Base-by-base conservation (phyloP, 2,888 invertebrate species). In the Lasioglossum pauxillum region DNA sequence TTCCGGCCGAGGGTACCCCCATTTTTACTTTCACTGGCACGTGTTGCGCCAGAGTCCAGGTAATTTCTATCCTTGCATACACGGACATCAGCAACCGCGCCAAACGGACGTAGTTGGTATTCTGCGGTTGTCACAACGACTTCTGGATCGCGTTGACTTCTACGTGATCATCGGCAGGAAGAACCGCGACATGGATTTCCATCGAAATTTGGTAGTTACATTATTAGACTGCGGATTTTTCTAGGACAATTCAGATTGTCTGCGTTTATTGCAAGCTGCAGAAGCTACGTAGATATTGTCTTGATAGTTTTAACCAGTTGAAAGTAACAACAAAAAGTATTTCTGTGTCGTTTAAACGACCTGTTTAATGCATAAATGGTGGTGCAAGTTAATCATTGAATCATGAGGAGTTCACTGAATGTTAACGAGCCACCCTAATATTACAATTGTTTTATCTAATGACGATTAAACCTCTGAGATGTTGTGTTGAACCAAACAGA, bases 11-110 rank as follows among this genome's bases (percentile, higher is more conserved):
- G 10, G 12, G 41, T 67, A 49, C 69, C 44, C 64, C 49, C 12
- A 60, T 91, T 87, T 89, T 88, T 85, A 91, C 91, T 91, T 91
- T 91, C 91, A 91, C 91, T 88, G 73, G 38, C 57, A 14, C 23
- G 46, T 38, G 53, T 90, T 91, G 78, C 90, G 87, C 84, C 90
- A 91, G 85, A 64, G 31, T 4, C 19, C 75, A 53, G 64, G 44
- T 78, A 82, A 86, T 86, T 88, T 90, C 83, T 83, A 35, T 84
- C 76, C 75, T 67, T n/a, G 46, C 75, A 16, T 27, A 31, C 35
- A 57, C 64, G 38, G 73, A 31, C 60, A 69, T 75, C 35, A 23
- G 31, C 31, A 44, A 38, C 31, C 38, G 38, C 23, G 69, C 38
- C 69, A 60, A 19, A 27, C 49, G 38, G 79, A 57, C 53, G 46